Percentiles rank a stretch among this genome's conserved stretches.
Conservation (phyloP, 1,140 invertebrate genomes). For the Solenopsis invicta region DNA sequence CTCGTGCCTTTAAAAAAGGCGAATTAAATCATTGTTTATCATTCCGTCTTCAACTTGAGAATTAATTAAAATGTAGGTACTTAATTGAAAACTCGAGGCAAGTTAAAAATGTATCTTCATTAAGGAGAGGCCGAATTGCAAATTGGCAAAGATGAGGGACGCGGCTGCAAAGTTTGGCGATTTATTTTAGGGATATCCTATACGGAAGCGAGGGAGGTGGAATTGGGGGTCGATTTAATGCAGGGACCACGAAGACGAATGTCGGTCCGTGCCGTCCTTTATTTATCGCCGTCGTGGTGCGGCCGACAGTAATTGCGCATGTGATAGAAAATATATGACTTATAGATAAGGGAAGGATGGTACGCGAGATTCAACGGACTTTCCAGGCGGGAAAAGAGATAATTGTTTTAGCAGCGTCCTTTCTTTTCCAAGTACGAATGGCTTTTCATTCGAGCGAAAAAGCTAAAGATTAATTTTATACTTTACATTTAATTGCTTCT, state of each 20-base stretch:
- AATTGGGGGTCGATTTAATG: conserved; percentile 39
- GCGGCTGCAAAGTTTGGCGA: not conserved
- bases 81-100: conserved; percentile 2
- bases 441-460: not conserved
- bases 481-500: not conserved
- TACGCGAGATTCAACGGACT: not conserved
- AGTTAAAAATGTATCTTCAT: not conserved
- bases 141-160: conserved; percentile 1
- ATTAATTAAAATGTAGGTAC: conserved; percentile 25
- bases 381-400: not conserved
- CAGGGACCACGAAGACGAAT: conserved; percentile 46
- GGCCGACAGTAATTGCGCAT: conserved; percentile 42
- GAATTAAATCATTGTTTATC: not conserved
- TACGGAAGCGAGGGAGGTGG: not conserved
- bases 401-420: not conserved
- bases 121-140: not conserved
- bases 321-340: conserved; percentile 55
- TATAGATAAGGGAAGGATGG: conserved; percentile 22
- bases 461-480: not conserved
- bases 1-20: not conserved
- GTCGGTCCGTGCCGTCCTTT: conserved; percentile 23
- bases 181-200: conserved; percentile 28
- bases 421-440: not conserved
- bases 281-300: conserved; percentile 20
- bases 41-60: not conserved